Conservation (phyloP, 2,797 vertebrate species). For the Eulemur rubriventer region DNA sequence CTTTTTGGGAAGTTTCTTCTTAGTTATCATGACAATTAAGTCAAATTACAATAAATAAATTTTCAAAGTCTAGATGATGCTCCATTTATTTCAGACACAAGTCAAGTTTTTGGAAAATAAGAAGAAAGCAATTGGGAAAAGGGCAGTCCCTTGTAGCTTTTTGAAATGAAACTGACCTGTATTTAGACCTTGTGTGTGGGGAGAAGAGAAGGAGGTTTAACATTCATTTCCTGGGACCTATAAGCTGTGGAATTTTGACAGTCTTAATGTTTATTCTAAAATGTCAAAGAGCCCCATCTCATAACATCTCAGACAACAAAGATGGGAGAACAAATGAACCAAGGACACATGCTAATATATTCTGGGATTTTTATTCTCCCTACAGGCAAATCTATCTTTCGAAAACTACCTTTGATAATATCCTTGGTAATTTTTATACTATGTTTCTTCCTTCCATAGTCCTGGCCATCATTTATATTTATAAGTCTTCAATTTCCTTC, state of each 20-base stretch:
- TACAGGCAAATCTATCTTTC: not conserved
- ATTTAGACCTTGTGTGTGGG: not conserved
- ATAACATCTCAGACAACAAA: not conserved
- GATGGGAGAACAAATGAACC: not conserved
- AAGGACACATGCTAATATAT: not conserved
- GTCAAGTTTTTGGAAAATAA: not conserved
- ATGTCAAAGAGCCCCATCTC: not conserved
- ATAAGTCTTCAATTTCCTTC: not conserved
- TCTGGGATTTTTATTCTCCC: not conserved
- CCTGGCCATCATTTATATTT: not conserved
- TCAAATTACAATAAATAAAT: not conserved
- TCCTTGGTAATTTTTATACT: not conserved
- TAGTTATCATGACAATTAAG: not conserved
- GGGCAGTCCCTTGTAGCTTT: not conserved
- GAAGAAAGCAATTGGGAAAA: not conserved
- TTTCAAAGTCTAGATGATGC: not conserved
- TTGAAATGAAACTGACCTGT: not conserved
- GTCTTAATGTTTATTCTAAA: slow-evolving; percentile 15
- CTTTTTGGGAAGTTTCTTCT: slow-evolving; percentile 35
- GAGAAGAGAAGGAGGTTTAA: not conserved
- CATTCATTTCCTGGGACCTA: not conserved
- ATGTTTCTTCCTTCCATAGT: not conserved
- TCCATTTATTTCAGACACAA: not conserved
- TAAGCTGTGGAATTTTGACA: not conserved
- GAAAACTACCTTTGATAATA: not conserved